Base-by-base conservation (phyloP, 2,888 invertebrate genomes). In the Xanthostigma xanthostigma region DNA sequence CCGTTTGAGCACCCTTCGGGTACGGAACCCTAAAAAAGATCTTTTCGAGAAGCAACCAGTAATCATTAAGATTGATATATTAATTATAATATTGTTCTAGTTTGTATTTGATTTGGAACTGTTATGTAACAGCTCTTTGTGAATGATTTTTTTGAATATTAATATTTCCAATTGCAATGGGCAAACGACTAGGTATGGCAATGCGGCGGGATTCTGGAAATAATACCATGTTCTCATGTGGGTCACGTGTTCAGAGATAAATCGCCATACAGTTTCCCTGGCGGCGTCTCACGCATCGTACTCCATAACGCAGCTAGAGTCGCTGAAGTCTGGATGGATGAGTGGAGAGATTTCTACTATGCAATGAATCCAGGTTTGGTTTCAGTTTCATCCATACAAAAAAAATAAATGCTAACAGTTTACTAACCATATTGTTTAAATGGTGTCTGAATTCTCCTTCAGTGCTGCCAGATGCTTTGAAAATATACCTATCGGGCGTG, bases 251-350 rank as follows among this genome's bases (percentile, higher is more conserved):
- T 95, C 77, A 81, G 95, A 60, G 94, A 94, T 79, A 91, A 93
- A 72, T 92, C 94, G 54, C 98, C 98, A 46, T 98, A 98, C 74
- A 89, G 93, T 56, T 97, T 98, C 83, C 98, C 98, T 50, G 98
- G 98, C 60, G 98, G 96, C 56, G 92, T 93, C 58, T 89, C 90
- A 68, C 89, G 89, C 71, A 86, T 97, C 64, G 95, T 97, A 62
- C 84, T 96, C 61, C 93, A 95, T 74, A 99, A 99, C 75, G 93
- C 96, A 59, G 93, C 95, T 61, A 81, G 98, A 62, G 94, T 96
- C 61, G 97, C 96, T 61, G 93, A 95, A 71, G 98, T 98, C 63
- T 99, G 98, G 98, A 89, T 99, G 87, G 98, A 97, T 80, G 94
- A 97, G 71, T 97, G 96, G 90, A 86, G 92, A 71, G 92, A 92